Percentiles rank a stretch among this genome's conserved stretches.
These are phyloP conservation scores for Melozone crissalis DNA, from an alignment of 2,113 vertebrate species.

Conservation along the genomic window DNA sequence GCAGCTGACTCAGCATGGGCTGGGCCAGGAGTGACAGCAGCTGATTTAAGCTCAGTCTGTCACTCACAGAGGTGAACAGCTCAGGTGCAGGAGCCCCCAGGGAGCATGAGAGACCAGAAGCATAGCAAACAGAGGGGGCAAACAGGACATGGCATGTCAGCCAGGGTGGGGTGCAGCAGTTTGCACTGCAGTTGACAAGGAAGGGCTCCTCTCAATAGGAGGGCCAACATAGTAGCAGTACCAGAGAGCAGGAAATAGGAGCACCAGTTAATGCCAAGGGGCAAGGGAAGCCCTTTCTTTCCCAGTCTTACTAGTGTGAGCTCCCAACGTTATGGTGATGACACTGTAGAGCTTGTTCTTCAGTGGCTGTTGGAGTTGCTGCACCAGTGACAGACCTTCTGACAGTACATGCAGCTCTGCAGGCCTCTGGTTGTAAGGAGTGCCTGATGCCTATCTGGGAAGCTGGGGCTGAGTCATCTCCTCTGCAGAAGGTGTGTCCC, in stretches of 20 bases:
- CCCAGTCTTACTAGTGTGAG: not conserved
- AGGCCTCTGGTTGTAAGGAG: not conserved
- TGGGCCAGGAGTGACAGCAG: not conserved
- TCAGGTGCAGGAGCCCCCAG: not conserved
- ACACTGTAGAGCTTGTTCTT: not conserved
- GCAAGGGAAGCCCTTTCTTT: not conserved
- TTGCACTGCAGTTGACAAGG: not conserved
- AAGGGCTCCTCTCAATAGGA: not conserved
- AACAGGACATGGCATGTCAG: not conserved
- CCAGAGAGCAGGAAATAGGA: not conserved
- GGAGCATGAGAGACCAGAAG: not conserved
- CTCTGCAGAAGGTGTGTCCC: not conserved
- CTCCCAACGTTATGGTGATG: not conserved
- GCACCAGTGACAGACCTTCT: not conserved
- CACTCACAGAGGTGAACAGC: not conserved
- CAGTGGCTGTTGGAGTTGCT: not conserved
- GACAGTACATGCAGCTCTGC: not conserved
- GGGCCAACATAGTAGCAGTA: not conserved
- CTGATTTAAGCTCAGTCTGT: not conserved
- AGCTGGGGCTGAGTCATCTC: not conserved
- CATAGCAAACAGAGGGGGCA: not conserved
- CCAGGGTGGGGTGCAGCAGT: not conserved
- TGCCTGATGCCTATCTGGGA: not conserved
- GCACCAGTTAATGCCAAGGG: not conserved
- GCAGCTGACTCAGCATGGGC: not conserved